phyloP scores from a whole-genome alignment of 2,888 invertebrate genomes.

The Lasioglossum malachurum region DNA sequence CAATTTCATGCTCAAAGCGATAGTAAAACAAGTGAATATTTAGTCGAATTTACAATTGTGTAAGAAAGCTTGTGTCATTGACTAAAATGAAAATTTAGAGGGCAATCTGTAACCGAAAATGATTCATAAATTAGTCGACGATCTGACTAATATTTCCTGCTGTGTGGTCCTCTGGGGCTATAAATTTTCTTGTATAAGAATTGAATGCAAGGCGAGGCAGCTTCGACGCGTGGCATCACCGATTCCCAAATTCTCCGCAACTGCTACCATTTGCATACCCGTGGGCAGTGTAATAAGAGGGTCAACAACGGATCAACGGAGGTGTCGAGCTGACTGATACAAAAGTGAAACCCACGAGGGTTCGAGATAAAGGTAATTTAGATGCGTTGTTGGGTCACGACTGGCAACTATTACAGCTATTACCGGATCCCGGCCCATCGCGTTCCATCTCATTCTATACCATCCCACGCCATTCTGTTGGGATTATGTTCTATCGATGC shows the following conservation, averaged over 20 bases:
- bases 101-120: background rate
- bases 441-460: conserved; percentile 67
- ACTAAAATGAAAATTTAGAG: conserved; percentile 6
- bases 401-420: conserved; percentile 78
- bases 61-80: background rate
- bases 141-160: background rate
- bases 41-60: background rate
- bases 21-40: no score
- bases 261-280: conserved; percentile 36
- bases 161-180: background rate
- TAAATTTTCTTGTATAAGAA: background rate
- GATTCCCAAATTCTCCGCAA: conserved; percentile 9
- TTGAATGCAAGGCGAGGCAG: background rate
- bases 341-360: conserved; percentile 72
- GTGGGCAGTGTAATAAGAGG: conserved; percentile 10
- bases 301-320: conserved; percentile 39
- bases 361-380: conserved; percentile 77
- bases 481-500: conserved; percentile 69
- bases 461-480: conserved; percentile 75
- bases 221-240: background rate
- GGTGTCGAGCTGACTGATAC: conserved; percentile 66
- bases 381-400: conserved; percentile 80
- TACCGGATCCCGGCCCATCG: conserved; percentile 76
- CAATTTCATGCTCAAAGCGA: no score
- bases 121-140: background rate